Percentiles rank a stretch among this genome's conserved stretches.
phyloP scores from a whole-genome alignment of 2,113 vertebrate species.

The Lepidothrix coronata region DNA sequence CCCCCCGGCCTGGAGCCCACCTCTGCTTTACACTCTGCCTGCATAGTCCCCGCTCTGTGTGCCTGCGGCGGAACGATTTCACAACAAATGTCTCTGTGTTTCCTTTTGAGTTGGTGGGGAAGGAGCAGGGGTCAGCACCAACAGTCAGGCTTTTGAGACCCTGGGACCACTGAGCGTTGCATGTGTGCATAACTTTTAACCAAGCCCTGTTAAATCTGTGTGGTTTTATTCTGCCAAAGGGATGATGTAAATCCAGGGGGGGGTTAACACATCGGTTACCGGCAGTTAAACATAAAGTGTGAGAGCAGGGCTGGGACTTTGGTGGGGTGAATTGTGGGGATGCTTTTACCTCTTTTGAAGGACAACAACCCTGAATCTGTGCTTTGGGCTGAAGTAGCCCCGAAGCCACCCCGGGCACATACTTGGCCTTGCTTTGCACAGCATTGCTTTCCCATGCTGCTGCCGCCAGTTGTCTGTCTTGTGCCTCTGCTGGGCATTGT shows the following conservation, averaged over 20 bases:
- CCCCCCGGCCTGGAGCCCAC: background rate
- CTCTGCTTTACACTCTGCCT: background rate
- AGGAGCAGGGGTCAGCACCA: background rate
- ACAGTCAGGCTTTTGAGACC: conserved; percentile 3
- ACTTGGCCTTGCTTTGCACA: background rate
- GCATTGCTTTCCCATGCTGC: background rate
- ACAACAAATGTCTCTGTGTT: conserved; percentile 8
- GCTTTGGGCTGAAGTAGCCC: background rate
- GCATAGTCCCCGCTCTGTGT: background rate
- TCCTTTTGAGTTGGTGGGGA: background rate
- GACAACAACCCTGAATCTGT: background rate
- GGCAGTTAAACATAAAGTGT: background rate
- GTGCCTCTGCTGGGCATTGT: background rate
- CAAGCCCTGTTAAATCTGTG: fast-evolving
- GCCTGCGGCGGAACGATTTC: background rate
- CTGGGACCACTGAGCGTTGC: background rate
- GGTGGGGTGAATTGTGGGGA: background rate
- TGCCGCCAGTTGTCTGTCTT: background rate
- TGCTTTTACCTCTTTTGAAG: background rate
- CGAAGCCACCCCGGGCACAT: fast-evolving
- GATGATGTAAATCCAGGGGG: background rate
- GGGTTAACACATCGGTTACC: fast-evolving
- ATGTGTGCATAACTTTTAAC: background rate
- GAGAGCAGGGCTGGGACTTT: background rate
- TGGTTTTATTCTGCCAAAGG: background rate